These are phyloP conservation scores for Alligator sinensis DNA, from an alignment of 2,113 vertebrate genomes.

Conservation along the genomic window DNA sequence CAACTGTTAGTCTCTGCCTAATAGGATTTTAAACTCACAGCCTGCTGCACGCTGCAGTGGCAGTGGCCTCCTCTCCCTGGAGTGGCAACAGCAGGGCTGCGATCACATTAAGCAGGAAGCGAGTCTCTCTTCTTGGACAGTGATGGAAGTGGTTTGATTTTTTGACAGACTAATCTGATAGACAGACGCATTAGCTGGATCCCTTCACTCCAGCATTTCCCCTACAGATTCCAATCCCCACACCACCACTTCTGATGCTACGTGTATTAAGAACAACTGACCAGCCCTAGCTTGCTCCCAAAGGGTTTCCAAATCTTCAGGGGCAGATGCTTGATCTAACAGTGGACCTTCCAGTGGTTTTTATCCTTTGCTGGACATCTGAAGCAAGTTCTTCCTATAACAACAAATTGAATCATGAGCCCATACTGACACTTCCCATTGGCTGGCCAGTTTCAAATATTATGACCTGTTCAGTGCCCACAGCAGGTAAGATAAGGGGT, in stretches of 20 bases:
- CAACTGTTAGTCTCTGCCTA: slow-evolving; percentile 89
- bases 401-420: background rate
- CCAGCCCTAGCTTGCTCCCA: background rate
- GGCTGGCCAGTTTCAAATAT: background rate
- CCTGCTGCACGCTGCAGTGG: slow-evolving; percentile 62
- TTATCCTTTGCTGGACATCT: background rate
- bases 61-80: slow-evolving; percentile 62
- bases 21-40: slow-evolving; percentile 88
- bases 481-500: background rate
- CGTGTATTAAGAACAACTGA: background rate
- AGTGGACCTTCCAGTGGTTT: background rate
- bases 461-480: too few species aligned
- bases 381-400: background rate
- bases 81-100: slow-evolving; percentile 56
- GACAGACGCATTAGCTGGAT: slow-evolving; percentile 51
- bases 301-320: background rate
- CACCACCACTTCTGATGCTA: background rate
- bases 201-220: background rate
- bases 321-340: background rate
- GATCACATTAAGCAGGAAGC: slow-evolving; percentile 62
- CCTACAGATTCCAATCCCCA: background rate
- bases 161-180: slow-evolving; percentile 72
- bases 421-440: background rate
- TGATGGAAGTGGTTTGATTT: slow-evolving; percentile 72
- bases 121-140: slow-evolving; percentile 51